A percentile compares a stretch with the other conserved stretches of the same genome.
phyloP scores from a whole-genome alignment of 2,113 vertebrate genomes.

The Sinosuthora webbiana region DNA sequence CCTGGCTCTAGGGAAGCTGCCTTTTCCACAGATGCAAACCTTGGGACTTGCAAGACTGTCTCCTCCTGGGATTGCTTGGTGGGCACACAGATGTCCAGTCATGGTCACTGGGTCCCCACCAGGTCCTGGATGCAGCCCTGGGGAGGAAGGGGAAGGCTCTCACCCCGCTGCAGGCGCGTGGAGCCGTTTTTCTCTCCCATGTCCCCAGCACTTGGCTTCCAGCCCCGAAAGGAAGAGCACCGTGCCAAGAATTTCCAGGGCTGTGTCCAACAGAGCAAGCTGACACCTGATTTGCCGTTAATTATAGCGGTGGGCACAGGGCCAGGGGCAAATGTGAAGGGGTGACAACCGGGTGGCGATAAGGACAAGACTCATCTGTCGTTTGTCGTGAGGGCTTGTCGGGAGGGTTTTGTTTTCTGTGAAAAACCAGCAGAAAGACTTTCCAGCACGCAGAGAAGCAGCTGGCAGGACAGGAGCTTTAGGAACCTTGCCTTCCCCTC shows the following conservation, averaged over 20 bases:
- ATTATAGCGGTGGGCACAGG: not conserved
- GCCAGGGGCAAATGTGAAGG: not conserved
- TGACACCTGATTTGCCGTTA: constrained; percentile 14
- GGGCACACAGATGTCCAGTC: not conserved
- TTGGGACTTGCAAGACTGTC: rapidly evolving
- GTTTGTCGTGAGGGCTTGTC: not conserved
- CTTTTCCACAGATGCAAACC: rapidly evolving
- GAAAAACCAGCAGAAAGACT: not conserved
- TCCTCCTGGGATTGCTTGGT: not conserved
- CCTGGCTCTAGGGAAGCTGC: not conserved
- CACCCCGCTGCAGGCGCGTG: rapidly evolving
- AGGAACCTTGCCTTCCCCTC: not conserved
- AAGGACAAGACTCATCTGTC: not conserved
- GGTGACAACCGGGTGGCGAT: not conserved
- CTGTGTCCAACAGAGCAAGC: not conserved
- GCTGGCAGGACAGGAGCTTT: rapidly evolving
- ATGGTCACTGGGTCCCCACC: not conserved
- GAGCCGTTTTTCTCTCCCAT: not conserved
- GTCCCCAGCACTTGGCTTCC: not conserved
- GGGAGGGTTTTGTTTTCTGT: not conserved
- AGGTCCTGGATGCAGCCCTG: not conserved
- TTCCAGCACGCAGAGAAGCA: not conserved
- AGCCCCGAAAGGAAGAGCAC: not conserved
- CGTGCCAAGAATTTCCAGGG: not conserved
- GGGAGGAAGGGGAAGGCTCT: not conserved